Percentiles rank a stretch among this genome's conserved stretches.
These are phyloP conservation scores for Phalloptychus januarius DNA, from an alignment of 2,797 vertebrate genomes.

Conservation along the genomic window DNA sequence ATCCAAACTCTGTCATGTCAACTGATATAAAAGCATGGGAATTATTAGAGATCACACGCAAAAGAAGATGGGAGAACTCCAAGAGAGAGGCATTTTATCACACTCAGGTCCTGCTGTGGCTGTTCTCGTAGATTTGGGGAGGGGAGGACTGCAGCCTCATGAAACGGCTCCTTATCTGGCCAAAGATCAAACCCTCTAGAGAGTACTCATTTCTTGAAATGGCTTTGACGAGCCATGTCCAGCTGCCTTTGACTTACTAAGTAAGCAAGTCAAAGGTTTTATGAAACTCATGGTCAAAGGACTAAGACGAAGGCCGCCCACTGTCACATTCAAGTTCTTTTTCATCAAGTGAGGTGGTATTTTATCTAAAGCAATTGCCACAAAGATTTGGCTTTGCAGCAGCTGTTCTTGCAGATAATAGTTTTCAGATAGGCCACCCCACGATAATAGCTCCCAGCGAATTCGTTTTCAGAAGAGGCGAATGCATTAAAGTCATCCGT, in stretches of 20 bases:
- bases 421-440: conserved; percentile 53
- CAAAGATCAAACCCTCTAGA: conserved; percentile 62
- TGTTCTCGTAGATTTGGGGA: conserved; percentile 30
- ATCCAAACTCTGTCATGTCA: conserved; percentile 56
- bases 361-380: conserved; percentile 47
- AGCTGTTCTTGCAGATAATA: conserved; percentile 63
- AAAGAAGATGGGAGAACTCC: conserved; percentile 45
- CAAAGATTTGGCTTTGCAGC: conserved; percentile 45
- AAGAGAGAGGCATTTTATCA: conserved; percentile 57
- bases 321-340: conserved; percentile 42
- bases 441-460: conserved; percentile 47
- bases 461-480: conserved; percentile 55
- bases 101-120: conserved; percentile 42
- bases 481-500: conserved; percentile 71
- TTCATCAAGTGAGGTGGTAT: conserved; percentile 29
- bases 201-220: conserved; percentile 53
- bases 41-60: conserved; percentile 62
- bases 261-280: conserved; percentile 18
- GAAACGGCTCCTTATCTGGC: conserved; percentile 68
- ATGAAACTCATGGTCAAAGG: conserved; percentile 23
- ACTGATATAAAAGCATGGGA: conserved; percentile 62
- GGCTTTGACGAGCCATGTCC: conserved; percentile 51
- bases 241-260: conserved; percentile 25
- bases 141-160: conserved; percentile 54
- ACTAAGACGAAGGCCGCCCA: conserved; percentile 36